phyloP scores from a whole-genome alignment of 1,140 invertebrate genomes.

The Aphelinus atriplicis region DNA sequence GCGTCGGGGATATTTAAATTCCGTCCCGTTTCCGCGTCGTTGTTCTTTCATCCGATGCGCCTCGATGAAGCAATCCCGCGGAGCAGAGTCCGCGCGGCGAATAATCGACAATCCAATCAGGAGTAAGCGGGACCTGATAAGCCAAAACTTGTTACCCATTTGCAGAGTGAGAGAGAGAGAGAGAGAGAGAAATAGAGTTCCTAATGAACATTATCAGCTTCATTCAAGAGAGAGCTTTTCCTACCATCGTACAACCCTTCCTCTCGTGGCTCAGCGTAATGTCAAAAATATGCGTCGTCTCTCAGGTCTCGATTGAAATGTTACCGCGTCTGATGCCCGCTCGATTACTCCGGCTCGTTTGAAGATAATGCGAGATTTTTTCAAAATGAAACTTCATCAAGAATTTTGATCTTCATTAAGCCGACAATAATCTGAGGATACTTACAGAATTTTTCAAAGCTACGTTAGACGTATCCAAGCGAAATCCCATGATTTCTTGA shows the following conservation, averaged over 20 bases:
- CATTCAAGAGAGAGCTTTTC: background rate
- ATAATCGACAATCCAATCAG: slow-evolving; percentile 44
- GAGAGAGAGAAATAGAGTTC: background rate
- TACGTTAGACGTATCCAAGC: too few relatives aligned
- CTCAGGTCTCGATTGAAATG: too few relatives aligned
- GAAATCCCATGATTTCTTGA: too few relatives aligned
- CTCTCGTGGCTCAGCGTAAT: background rate
- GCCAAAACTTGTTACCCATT: slow-evolving; percentile 6
- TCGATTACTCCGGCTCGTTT: too few relatives aligned
- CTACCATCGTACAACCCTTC: background rate
- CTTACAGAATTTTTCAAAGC: too few relatives aligned
- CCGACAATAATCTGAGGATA: too few relatives aligned
- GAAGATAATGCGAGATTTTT: too few relatives aligned
- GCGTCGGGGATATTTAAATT: slow-evolving; percentile 55
- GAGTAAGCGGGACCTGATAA: slow-evolving; percentile 9
- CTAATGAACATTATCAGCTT: slow-evolving; percentile 19
- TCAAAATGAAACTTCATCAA: too few relatives aligned
- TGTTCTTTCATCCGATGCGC: slow-evolving; percentile 52
- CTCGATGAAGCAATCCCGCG: slow-evolving; percentile 28
- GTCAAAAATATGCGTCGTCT: too few relatives aligned
- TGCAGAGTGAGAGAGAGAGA: too few relatives aligned
- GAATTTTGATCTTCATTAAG: too few relatives aligned
- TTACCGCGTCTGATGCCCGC: too few relatives aligned
- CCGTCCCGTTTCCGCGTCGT: slow-evolving; percentile 55
- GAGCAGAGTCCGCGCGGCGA: slow-evolving; percentile 8